phyloP scores from a whole-genome alignment of 2,888 invertebrate species.

The Rhyacophila evoluta region DNA sequence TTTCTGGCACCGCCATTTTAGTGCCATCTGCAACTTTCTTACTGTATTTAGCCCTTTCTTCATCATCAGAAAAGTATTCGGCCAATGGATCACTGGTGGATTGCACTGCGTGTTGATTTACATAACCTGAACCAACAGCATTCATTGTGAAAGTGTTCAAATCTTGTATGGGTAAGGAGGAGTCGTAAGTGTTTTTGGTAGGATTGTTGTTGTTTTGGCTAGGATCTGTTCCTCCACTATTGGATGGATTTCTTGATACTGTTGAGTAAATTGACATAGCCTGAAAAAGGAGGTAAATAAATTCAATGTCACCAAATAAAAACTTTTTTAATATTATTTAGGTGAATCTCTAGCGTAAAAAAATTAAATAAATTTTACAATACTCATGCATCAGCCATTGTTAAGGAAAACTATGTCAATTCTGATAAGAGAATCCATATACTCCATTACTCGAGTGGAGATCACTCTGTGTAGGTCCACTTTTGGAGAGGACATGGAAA shows the following conservation, averaged over 20 bases:
- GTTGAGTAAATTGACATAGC: conserved; percentile 75
- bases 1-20: neutral
- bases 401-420: no score
- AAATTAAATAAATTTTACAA: no score
- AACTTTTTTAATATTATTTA: no score
- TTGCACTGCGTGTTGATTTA: conserved; percentile 59
- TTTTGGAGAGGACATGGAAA: no score
- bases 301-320: neutral
- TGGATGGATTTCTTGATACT: conserved; percentile 59
- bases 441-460: no score
- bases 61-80: conserved; percentile 69
- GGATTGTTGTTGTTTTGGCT: neutral
- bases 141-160: conserved; percentile 60
- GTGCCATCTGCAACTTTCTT: conserved; percentile 26
- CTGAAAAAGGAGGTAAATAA: conserved; percentile 62
- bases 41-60: conserved; percentile 62
- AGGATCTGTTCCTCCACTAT: neutral
- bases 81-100: conserved; percentile 61
- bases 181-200: neutral
- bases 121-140: conserved; percentile 59
- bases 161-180: conserved; percentile 45
- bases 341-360: no score
- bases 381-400: no score
- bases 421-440: no score
- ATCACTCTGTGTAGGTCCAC: no score